A percentile compares a stretch with the other conserved stretches of the same genome.
Evolutionary conservation across 2,888 invertebrate genomes (phyloP).

Genomic region (Sinohyriopsis cumingii): DNA sequence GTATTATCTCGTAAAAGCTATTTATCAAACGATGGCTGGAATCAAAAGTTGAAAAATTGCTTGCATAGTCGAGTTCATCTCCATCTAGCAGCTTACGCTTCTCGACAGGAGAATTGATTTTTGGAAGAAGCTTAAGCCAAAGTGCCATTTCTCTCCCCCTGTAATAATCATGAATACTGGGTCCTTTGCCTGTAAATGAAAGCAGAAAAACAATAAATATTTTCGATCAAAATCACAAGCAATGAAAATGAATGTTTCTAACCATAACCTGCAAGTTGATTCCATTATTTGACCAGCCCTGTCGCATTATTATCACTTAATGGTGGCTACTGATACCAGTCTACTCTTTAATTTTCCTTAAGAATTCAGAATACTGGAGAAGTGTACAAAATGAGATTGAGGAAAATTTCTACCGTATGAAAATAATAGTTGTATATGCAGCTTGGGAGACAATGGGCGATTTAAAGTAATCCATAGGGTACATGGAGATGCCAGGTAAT

Average conservation of each 20-base stretch:
- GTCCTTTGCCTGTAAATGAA: conserved; percentile 83
- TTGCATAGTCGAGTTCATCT: conserved; percentile 87
- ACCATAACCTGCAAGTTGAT: no score
- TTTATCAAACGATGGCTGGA: conserved; percentile 81
- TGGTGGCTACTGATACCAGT: no score
- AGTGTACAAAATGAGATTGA: no score
- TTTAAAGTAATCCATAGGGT: no score
- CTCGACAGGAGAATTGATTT: conserved; percentile 86
- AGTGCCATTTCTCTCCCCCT: conserved; percentile 95
- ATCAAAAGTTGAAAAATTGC: conserved; percentile 90
- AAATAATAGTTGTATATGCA: no score
- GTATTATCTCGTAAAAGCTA: conserved; percentile 40
- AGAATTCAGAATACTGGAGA: no score
- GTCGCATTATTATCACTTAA: no score
- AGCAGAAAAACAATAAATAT: conserved; percentile 6
- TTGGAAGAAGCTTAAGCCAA: conserved; percentile 95
- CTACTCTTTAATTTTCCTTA: no score
- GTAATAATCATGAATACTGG: conserved; percentile 93
- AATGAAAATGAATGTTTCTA: background rate
- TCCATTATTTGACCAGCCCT: no score
- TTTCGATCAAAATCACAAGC: background rate
- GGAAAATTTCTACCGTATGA: no score
- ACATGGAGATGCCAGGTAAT: no score
- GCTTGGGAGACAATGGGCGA: no score
- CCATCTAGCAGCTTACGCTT: conserved; percentile 87